Evolutionary conservation across 1,140 invertebrate genomes (phyloP), one percentile per base, ranked within the genome.

Genomic region (Acromyrmex heyeri): DNA sequence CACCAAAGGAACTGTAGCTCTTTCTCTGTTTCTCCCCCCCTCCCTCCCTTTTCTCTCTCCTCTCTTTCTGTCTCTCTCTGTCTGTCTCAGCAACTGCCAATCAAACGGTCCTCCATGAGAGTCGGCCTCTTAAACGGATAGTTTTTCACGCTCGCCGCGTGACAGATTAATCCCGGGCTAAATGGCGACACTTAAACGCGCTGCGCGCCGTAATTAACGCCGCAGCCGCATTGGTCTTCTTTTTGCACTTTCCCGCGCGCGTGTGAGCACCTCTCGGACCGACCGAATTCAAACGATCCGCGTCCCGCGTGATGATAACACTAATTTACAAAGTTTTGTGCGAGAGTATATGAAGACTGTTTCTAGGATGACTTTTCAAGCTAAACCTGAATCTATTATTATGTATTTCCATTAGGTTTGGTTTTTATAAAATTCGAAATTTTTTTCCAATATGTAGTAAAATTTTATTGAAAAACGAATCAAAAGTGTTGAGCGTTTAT

Each of bases 91-190:
- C 86, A 88, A 78, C 91, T 91, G 91, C 90, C 91, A 91, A 91
- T 91, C 91, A 91, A 91, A 85, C 77, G 64, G 79, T 69, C 62
- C 64, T 78, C 85, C 70, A 57, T 64, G 59, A 87, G 77, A 90
- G 65, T 86, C 86, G 79, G 79, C 86, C 75, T 87, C 86, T 90
- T 90, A 90, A 90, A 89, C 86, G 86, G 88, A 70, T 90, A 86
- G 86, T 91, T 90, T 91, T 90, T 90, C 89, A 86, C 83, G 69
- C 83, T 88, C 83, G n/a, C 50, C 59, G 62, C 90, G 64, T 81
- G 90, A 91, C 90, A 90, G 90, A 90, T 91, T 91, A 91, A 91
- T 91, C 67, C 87, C 73, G 67, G 57, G 77, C 62, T 90, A 88
- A 91, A 90, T 61, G 85, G 86, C 86, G 89, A 88, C 76, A 79